Evolutionary conservation across 2,113 vertebrate genomes (phyloP).

Genomic region (Noturus placidus): DNA sequence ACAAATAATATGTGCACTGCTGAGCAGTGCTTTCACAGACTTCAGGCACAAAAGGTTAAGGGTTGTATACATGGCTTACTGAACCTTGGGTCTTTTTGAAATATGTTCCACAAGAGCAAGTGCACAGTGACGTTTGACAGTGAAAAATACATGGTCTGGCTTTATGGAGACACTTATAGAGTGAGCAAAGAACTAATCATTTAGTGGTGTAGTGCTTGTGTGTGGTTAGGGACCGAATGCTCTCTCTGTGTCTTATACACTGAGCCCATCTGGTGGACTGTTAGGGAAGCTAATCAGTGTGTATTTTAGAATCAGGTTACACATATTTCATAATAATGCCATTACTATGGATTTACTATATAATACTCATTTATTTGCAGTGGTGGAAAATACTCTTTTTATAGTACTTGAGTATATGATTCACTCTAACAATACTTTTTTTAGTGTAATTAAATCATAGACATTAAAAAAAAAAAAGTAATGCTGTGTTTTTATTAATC

Average conservation of each 20-base stretch:
- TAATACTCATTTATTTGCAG: not conserved
- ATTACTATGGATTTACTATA: not conserved
- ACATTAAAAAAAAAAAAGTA: not conserved
- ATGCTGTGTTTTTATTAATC: not conserved
- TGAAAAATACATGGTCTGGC: not conserved
- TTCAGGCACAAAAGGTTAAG: conserved; percentile 22
- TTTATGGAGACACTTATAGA: not conserved
- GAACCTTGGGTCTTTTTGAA: not conserved
- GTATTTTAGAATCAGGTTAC: not conserved
- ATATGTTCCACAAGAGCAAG: not conserved
- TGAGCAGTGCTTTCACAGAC: conserved; percentile 8
- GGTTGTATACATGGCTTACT: not conserved
- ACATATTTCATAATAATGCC: not conserved
- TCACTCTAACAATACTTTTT: not conserved
- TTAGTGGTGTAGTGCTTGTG: not conserved
- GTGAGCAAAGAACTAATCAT: conserved; percentile 3
- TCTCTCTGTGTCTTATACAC: not conserved
- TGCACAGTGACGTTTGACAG: not conserved
- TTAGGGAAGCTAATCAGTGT: not conserved
- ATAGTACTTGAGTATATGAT: not conserved
- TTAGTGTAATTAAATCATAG: not conserved
- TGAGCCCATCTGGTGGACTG: conserved; percentile 46
- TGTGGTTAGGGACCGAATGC: not conserved
- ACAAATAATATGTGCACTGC: conserved; percentile 8
- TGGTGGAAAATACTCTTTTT: not conserved